phyloP scores from a whole-genome alignment of 1,140 invertebrate species.

The Cotesia vestalis region DNA sequence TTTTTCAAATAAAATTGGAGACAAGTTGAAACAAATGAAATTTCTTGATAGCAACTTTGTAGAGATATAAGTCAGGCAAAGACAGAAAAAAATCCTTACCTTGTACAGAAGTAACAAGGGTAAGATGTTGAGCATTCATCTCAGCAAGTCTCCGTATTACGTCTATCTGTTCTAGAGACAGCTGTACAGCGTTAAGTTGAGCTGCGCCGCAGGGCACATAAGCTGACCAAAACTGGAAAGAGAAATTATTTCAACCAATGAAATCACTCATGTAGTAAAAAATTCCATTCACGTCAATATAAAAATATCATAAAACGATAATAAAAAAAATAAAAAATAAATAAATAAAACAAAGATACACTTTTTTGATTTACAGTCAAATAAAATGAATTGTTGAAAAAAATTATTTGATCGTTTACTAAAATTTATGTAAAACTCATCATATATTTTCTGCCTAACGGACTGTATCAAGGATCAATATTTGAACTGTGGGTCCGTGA shows the following conservation, averaged over 20 bases:
- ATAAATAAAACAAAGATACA: background rate
- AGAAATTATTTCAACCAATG: constrained; percentile 16
- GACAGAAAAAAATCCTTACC: constrained; percentile 61
- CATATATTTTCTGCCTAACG: background rate
- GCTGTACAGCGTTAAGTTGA: constrained; percentile 81
- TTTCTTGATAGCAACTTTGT: too few relatives aligned
- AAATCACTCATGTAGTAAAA: too few relatives aligned
- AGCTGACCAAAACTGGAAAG: constrained; percentile 83
- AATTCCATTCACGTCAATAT: background rate
- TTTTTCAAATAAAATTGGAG: too few relatives aligned
- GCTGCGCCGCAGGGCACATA: constrained; percentile 88
- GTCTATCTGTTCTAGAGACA: constrained; percentile 86
- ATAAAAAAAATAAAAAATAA: too few relatives aligned
- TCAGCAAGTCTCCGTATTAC: constrained; percentile 80
- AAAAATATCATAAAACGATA: background rate
- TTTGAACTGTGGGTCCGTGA: background rate
- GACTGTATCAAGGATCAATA: background rate
- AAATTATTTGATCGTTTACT: background rate
- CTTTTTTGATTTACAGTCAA: background rate
- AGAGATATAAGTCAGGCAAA: too few relatives aligned
- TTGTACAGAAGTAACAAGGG: constrained; percentile 70
- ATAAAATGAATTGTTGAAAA: background rate
- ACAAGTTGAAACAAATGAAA: too few relatives aligned
- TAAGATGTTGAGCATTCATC: constrained; percentile 71
- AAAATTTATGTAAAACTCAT: background rate